Evolutionary conservation across 1,140 invertebrate genomes (phyloP).

Genomic region (Nephila pilipes): DNA sequence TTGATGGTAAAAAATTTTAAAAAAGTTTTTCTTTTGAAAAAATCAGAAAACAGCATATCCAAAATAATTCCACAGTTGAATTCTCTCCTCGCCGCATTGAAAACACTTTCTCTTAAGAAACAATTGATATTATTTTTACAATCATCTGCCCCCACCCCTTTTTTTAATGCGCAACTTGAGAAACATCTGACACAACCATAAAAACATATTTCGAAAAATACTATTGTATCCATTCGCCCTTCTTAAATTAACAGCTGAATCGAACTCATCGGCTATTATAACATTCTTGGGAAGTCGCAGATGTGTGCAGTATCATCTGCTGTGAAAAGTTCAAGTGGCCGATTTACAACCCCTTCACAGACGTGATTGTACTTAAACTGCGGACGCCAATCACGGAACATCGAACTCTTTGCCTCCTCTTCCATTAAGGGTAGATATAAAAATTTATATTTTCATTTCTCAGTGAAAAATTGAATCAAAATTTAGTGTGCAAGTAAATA

Average conservation of each 20-base stretch:
- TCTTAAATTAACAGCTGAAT: background rate
- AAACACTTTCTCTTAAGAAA: too few relatives aligned
- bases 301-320: constrained; percentile 17
- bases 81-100: too few relatives aligned
- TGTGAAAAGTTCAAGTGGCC: constrained; percentile 12
- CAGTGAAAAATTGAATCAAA: background rate
- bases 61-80: too few relatives aligned
- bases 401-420: constrained; percentile 32
- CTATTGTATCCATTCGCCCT: background rate
- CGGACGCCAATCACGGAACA: constrained; percentile 35
- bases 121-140: too few relatives aligned
- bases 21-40: too few relatives aligned
- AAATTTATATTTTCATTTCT: background rate
- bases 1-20: too few relatives aligned
- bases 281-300: constrained; percentile 1
- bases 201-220: background rate
- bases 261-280: background rate
- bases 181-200: background rate
- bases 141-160: too few relatives aligned
- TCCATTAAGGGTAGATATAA: background rate
- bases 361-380: background rate
- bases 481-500: background rate
- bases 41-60: too few relatives aligned
- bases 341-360: background rate
- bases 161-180: too few relatives aligned